A percentile compares a stretch with the other conserved stretches of the same genome.
Conservation (phyloP, 2,797 vertebrate species). For the Melanotaenia maccullochi region DNA sequence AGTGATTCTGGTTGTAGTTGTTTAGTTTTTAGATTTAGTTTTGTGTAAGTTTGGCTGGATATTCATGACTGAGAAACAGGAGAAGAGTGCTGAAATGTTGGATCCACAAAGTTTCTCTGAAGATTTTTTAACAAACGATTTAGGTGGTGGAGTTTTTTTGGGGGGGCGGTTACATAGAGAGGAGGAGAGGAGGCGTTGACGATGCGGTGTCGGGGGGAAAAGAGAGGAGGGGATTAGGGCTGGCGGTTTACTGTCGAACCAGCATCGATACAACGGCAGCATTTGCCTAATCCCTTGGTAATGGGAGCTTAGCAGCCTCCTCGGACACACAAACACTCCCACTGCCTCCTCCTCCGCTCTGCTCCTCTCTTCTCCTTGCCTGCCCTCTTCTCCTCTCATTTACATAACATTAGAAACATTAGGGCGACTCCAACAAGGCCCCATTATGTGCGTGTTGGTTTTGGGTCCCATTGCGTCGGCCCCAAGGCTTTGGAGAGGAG, state of each 20-base stretch:
- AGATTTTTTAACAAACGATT: slow-evolving; percentile 57
- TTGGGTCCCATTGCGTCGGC: slow-evolving; percentile 83
- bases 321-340: slow-evolving; percentile 85
- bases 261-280: slow-evolving; percentile 85
- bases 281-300: slow-evolving; percentile 89
- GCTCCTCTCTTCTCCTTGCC: slow-evolving; percentile 69
- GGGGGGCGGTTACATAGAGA: slow-evolving; percentile 40
- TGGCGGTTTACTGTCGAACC: slow-evolving; percentile 81
- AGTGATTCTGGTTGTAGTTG: slow-evolving; percentile 56
- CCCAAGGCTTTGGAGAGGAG: slow-evolving; percentile 77
- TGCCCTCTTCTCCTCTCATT: slow-evolving; percentile 77
- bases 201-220: slow-evolving; percentile 77
- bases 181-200: slow-evolving; percentile 73
- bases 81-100: slow-evolving; percentile 63
- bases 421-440: slow-evolving; percentile 84
- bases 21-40: slow-evolving; percentile 16
- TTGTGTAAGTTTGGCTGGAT: slow-evolving; percentile 23
- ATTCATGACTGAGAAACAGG: slow-evolving; percentile 46
- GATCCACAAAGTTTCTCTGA: slow-evolving; percentile 59
- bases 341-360: slow-evolving; percentile 74
- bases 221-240: slow-evolving; percentile 84
- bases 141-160: slow-evolving; percentile 5
- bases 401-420: slow-evolving; percentile 85
- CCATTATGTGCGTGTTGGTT: slow-evolving; percentile 87
- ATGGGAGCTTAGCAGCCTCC: slow-evolving; percentile 87